Percentiles rank a stretch among this genome's conserved stretches.
Evolutionary conservation across 2,888 invertebrate species (phyloP).

Genomic region (Oxyteleia sp.): DNA sequence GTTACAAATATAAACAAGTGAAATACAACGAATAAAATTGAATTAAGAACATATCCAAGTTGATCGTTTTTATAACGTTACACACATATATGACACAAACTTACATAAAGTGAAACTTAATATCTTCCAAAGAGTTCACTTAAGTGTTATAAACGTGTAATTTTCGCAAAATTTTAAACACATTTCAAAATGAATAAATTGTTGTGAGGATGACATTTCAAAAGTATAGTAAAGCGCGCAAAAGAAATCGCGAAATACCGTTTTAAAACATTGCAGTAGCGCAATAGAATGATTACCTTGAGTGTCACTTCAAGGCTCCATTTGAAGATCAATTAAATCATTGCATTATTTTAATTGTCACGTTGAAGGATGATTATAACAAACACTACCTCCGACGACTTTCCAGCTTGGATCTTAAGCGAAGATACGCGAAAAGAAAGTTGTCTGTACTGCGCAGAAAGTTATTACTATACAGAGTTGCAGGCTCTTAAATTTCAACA

Average conservation of each 20-base stretch:
- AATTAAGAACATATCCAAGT: too few relatives aligned
- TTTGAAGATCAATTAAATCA: conserved; percentile 30
- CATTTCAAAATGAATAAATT: too few relatives aligned
- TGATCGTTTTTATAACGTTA: too few relatives aligned
- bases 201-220: background rate
- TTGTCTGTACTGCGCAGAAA: conserved; percentile 12
- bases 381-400: background rate
- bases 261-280: background rate
- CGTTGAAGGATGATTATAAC: background rate
- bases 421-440: conserved; percentile 38
- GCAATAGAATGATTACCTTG: conserved; percentile 9
- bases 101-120: too few relatives aligned
- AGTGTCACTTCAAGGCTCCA: conserved; percentile 7
- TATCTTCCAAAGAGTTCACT: too few relatives aligned
- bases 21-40: too few relatives aligned
- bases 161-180: too few relatives aligned
- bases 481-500: background rate
- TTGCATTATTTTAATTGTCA: conserved; percentile 7
- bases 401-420: background rate
- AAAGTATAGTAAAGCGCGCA: background rate
- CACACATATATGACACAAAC: too few relatives aligned
- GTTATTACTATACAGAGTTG: conserved; percentile 21
- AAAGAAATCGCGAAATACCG: background rate
- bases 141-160: too few relatives aligned
- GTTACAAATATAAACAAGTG: too few relatives aligned